Percentiles rank a stretch among this genome's conserved stretches.
Evolutionary conservation across 2,888 invertebrate genomes (phyloP).

Genomic region (Cataglyphis altisquamis): DNA sequence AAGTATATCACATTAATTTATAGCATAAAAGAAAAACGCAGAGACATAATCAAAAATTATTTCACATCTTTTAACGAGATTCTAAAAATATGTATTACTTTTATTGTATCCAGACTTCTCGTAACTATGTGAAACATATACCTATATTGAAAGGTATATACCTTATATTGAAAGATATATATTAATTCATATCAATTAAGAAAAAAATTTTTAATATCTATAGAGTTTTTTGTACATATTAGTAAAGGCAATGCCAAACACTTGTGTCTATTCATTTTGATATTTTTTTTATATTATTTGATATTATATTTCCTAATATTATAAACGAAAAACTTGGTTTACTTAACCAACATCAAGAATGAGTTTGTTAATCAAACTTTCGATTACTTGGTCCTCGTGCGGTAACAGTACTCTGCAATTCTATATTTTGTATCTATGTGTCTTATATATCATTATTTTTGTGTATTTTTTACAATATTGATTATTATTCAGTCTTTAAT

Average conservation of each 20-base stretch:
- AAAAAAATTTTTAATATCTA: slow-evolving; percentile 23
- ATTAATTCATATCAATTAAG: slow-evolving; percentile 16
- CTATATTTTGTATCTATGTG: not conserved
- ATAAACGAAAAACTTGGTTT: slow-evolving; percentile 12
- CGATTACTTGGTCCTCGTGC: slow-evolving; percentile 80
- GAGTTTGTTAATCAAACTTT: slow-evolving; percentile 84
- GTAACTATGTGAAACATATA: slow-evolving; percentile 1
- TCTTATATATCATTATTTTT: slow-evolving; percentile 4
- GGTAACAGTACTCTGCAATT: slow-evolving; percentile 45
- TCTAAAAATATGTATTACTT: not conserved
- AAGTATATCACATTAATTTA: slow-evolving; percentile 16
- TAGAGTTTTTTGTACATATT: slow-evolving; percentile 6
- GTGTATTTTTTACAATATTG: not conserved
- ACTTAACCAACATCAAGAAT: slow-evolving; percentile 79
- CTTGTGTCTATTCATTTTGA: slow-evolving; percentile 26
- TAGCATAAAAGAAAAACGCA: not conserved
- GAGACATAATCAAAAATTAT: slow-evolving; percentile 3
- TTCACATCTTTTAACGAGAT: not conserved
- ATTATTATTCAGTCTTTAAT: slow-evolving; percentile 11
- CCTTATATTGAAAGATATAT: not conserved
- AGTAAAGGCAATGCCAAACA: not conserved
- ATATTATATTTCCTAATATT: slow-evolving; percentile 8
- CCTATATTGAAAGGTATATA: slow-evolving; percentile 6
- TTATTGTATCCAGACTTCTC: slow-evolving; percentile 3
- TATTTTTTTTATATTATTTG: slow-evolving; percentile 26